Evolutionary conservation across 2,797 vertebrate genomes (phyloP).

Genomic region (Percopsis omiscomaycus): DNA sequence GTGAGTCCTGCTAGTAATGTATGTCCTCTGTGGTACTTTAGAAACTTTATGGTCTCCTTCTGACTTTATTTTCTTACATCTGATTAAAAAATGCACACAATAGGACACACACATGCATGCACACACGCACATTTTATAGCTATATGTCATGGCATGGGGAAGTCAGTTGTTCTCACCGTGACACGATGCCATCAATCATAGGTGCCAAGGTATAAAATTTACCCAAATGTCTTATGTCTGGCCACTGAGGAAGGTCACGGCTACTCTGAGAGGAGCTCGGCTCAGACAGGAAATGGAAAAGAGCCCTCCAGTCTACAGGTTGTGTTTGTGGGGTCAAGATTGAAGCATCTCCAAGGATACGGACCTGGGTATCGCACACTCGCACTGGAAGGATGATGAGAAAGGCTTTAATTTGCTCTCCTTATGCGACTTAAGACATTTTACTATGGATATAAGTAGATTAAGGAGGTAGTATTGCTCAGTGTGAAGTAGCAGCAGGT

Average conservation of each 20-base stretch:
- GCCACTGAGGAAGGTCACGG: conserved; percentile 25
- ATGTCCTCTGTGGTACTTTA: too few species aligned
- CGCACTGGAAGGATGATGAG: conserved; percentile 50
- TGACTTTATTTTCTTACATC: too few species aligned
- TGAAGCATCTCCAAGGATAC: conserved; percentile 42
- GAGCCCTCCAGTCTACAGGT: conserved; percentile 4
- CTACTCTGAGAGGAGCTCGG: conserved; percentile 9
- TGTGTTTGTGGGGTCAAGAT: conserved; percentile 17
- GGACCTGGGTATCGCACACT: conserved; percentile 35
- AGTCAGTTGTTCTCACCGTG: conserved; percentile 18
- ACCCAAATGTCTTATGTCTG: conserved; percentile 9
- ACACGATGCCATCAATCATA: conserved; percentile 36
- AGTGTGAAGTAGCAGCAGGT: conserved; percentile 65
- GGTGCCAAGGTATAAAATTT: conserved; percentile 25
- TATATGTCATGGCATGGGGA: conserved; percentile 14
- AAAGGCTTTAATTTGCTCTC: conserved; percentile 60
- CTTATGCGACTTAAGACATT: conserved; percentile 57
- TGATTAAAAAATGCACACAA: not conserved
- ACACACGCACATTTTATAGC: conserved; percentile 4
- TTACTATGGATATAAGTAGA: conserved; percentile 55
- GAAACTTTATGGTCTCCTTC: too few species aligned
- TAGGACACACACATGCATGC: not conserved
- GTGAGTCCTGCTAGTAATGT: too few species aligned
- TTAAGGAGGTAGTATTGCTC: conserved; percentile 59
- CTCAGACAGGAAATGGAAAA: conserved; percentile 22